Base-by-base conservation (phyloP, 1,140 invertebrate species). In the Diachasmimorpha longicaudata region DNA sequence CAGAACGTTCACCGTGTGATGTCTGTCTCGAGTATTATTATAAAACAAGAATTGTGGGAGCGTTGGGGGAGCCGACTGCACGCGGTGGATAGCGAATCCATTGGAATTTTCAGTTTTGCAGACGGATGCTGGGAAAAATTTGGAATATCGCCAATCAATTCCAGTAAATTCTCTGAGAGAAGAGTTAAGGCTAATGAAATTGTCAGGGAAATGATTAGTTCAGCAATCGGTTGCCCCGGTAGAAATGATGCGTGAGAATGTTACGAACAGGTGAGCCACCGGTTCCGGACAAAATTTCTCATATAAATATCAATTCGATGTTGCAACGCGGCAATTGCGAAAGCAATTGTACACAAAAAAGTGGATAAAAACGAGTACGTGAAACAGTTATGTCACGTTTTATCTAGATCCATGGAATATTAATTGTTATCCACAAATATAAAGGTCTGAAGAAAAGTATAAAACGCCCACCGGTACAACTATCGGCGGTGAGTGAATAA, bases 251-350 rank as follows among this genome's bases (percentile, higher is more conserved):
- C 58, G 58, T 25, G 58, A 63, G 14, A 63, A 63, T 63, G 14
- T 11, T 25, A 63, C 19, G 19, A 63, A 25, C 2, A 19, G 13
- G 14, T 52, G 14, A 63, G 31, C 31, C 1, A 8, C 23, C 10
- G 10, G 31, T 63, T 63, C 14, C 23, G 4, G 25, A 52, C 48
- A 63, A 63, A 63, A 63, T 23, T 63, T 63, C 58, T 25, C 58
- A 63, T 63, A 63, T 63, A 63, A 63, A 63, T 63, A 63, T 63
- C 58, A 63, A 63, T 63, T 23, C 23, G 58, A 63, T 63, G 58
- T 63, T 1, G 58, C 58, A 63, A 63, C 5, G 11, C 25, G 48
- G 11, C 58, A 25, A 31, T 63, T 63, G 23, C 58, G 58, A 63
- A 63, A 63, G 58, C 11, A 23, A 23, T 63, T 63, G 21, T 63